phyloP scores from a whole-genome alignment of 2,888 invertebrate species.

The Monochamus alternatus region DNA sequence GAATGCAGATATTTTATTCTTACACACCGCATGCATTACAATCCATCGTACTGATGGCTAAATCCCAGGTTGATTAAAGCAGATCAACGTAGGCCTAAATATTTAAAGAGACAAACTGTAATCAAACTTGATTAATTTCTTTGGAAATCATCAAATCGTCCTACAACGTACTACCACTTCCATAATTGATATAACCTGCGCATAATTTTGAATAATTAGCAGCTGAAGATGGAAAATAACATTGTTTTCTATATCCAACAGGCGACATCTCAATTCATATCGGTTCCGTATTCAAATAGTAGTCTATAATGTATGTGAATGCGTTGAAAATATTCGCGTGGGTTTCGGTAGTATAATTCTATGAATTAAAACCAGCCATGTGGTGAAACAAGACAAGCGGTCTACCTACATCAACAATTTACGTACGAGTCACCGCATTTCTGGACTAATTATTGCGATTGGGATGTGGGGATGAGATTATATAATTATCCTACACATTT shows the following conservation, averaged over 20 bases:
- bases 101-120: too few relatives aligned
- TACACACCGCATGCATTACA: too few relatives aligned
- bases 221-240: background rate
- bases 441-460: too few relatives aligned
- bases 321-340: slow-evolving; percentile 25
- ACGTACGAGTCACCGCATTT: background rate
- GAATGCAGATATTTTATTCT: too few relatives aligned
- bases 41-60: too few relatives aligned
- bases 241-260: background rate
- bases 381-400: background rate
- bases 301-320: slow-evolving; percentile 23
- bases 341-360: slow-evolving; percentile 23
- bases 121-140: too few relatives aligned
- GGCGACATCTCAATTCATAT: slow-evolving; percentile 1
- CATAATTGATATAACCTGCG: background rate
- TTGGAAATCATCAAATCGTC: background rate
- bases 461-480: too few relatives aligned
- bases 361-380: slow-evolving; percentile 8
- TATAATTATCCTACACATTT: too few relatives aligned
- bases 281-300: slow-evolving; percentile 12
- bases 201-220: background rate
- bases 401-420: slow-evolving; percentile 11
- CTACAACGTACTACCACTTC: background rate
- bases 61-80: too few relatives aligned
- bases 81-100: too few relatives aligned